Conservation (phyloP, 2,113 vertebrate species). For the Empidonax traillii region DNA sequence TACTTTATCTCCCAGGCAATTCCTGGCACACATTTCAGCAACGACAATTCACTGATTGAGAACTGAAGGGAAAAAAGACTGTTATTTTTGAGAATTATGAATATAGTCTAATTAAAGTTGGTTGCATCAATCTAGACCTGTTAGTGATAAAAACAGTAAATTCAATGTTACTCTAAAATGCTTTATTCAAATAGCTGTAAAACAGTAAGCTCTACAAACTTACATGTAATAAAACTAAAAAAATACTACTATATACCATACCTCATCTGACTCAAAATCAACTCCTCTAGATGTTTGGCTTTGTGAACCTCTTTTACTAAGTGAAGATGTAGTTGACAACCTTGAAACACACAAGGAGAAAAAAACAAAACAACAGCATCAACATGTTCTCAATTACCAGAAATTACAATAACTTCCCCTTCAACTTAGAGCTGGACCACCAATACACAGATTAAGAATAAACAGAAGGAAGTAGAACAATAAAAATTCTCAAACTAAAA, state of each 20-base stretch:
- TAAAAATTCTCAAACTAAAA: not conserved
- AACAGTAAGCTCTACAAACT: not conserved
- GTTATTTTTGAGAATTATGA: not conserved
- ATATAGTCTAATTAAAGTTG: not conserved
- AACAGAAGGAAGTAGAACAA: not conserved
- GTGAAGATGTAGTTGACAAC: not conserved
- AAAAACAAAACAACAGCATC: not conserved
- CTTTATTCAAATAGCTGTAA: not conserved
- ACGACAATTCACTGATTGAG: not conserved
- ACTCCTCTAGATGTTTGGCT: slow-evolving; percentile 80
- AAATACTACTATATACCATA: slow-evolving; percentile 28
- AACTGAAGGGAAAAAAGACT: not conserved
- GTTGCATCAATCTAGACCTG: not conserved
- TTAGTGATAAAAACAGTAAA: not conserved
- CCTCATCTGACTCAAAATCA: slow-evolving; percentile 85
- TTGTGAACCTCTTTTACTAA: slow-evolving; percentile 76
- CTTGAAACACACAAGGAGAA: slow-evolving; percentile 17
- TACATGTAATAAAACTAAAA: not conserved
- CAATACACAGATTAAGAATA: not conserved
- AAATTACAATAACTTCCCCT: not conserved
- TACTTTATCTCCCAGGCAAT: not conserved
- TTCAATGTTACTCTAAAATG: not conserved
- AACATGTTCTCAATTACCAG: not conserved
- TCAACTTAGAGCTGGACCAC: not conserved
- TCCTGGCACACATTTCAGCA: not conserved